Percentiles rank a stretch among this genome's conserved stretches.
Conservation (phyloP, 2,113 vertebrate species). For the Silurus asotus region DNA sequence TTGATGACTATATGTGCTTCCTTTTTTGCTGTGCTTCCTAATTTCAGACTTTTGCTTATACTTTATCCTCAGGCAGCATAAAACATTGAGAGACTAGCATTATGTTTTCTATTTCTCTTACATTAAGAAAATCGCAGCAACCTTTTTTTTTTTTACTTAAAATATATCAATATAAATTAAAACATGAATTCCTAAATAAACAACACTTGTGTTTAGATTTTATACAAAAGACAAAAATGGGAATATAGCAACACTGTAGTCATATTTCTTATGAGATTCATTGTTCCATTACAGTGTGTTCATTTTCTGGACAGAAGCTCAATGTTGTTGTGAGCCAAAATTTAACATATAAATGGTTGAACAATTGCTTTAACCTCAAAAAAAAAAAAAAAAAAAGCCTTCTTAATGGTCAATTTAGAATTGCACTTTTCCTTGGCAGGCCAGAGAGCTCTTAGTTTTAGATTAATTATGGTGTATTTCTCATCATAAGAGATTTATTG, state of each 20-base stretch:
- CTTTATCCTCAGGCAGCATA: background rate
- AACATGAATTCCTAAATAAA: background rate
- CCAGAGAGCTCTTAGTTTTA: background rate
- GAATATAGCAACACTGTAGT: too few species aligned
- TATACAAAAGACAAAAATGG: background rate
- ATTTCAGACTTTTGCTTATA: background rate
- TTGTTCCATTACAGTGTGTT: background rate
- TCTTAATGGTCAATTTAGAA: conserved; percentile 15
- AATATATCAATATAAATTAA: background rate
- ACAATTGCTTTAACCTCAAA: conserved; percentile 5
- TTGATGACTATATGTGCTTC: background rate
- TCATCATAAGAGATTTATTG: conserved; percentile 36
- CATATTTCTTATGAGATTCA: background rate
- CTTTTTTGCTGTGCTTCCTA: background rate
- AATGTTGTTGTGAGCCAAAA: background rate
- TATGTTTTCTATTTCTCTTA: background rate
- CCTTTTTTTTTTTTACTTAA: background rate
- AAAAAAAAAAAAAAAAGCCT: conserved; percentile 16
- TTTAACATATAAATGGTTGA: background rate
- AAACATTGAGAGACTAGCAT: background rate
- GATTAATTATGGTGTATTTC: conserved; percentile 25
- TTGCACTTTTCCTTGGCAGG: conserved; percentile 29
- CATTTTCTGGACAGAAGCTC: conserved; percentile 21
- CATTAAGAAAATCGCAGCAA: background rate
- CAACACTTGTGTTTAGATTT: background rate